Evolutionary conservation across 2,888 invertebrate species (phyloP).

Genomic region (Lottia scabra): DNA sequence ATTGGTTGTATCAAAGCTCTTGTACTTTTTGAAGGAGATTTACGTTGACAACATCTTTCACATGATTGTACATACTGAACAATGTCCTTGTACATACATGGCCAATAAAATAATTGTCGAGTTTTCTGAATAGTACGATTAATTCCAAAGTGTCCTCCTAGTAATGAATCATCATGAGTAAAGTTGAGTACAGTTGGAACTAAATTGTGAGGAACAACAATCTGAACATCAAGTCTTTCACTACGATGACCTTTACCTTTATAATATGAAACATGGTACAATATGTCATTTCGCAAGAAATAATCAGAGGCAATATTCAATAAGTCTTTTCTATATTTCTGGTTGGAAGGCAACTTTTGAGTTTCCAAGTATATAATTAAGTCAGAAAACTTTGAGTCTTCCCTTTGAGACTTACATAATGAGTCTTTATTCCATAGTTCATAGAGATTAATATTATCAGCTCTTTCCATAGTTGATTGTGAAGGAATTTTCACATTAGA

Average conservation of each 20-base stretch:
- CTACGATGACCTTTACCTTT: background rate
- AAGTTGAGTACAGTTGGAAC: background rate
- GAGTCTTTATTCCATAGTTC: background rate
- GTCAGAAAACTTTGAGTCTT: background rate
- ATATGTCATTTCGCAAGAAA: background rate
- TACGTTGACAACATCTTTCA: conserved; percentile 5
- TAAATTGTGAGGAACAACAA: background rate
- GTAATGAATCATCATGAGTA: background rate
- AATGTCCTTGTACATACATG: background rate
- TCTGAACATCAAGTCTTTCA: background rate
- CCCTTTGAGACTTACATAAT: background rate
- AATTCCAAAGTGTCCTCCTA: background rate
- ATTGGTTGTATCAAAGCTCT: background rate
- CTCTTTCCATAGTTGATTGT: background rate
- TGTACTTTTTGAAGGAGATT: background rate
- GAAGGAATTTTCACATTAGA: background rate
- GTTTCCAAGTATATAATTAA: background rate
- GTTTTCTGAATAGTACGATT: background rate
- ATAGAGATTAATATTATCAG: background rate
- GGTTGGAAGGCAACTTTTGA: background rate
- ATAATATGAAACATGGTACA: background rate
- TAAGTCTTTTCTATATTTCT: background rate
- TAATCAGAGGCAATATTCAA: background rate
- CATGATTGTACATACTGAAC: background rate
- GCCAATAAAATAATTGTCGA: background rate